phyloP scores from a whole-genome alignment of 2,888 invertebrate genomes.

The Coenonympha glycerion region DNA sequence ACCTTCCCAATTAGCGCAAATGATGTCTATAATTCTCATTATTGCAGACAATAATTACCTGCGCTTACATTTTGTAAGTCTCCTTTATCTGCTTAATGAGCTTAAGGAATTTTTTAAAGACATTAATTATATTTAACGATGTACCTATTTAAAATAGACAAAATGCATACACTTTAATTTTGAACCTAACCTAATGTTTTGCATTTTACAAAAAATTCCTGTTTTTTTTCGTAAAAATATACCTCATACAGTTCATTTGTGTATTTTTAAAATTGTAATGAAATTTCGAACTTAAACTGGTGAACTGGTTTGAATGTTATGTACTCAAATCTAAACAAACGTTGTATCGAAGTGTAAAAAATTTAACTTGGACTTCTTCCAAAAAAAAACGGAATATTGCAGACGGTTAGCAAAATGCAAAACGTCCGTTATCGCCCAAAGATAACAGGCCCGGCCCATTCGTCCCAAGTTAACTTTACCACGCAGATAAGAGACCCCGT shows the following conservation, averaged over 20 bases:
- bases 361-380: background rate
- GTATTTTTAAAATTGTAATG: too few species aligned
- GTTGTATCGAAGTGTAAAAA: too few species aligned
- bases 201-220: too few species aligned
- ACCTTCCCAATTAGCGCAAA: background rate
- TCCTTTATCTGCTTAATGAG: background rate
- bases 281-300: too few species aligned
- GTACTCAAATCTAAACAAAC: too few species aligned
- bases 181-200: too few species aligned
- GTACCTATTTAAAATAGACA: background rate
- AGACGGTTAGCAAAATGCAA: slow-evolving; percentile 5
- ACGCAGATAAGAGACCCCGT: slow-evolving; percentile 6
- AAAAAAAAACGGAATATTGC: background rate
- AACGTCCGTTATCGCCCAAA: slow-evolving; percentile 8
- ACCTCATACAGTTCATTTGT: too few species aligned
- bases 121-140: background rate
- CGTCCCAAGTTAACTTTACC: background rate
- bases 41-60: background rate
- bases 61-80: background rate
- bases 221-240: too few species aligned
- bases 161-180: too few species aligned
- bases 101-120: background rate
- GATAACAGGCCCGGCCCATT: slow-evolving; percentile 13
- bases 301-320: too few species aligned
- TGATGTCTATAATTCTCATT: background rate